Conservation (phyloP, 2,797 vertebrate genomes). For the Mormyrops attenuatus region DNA sequence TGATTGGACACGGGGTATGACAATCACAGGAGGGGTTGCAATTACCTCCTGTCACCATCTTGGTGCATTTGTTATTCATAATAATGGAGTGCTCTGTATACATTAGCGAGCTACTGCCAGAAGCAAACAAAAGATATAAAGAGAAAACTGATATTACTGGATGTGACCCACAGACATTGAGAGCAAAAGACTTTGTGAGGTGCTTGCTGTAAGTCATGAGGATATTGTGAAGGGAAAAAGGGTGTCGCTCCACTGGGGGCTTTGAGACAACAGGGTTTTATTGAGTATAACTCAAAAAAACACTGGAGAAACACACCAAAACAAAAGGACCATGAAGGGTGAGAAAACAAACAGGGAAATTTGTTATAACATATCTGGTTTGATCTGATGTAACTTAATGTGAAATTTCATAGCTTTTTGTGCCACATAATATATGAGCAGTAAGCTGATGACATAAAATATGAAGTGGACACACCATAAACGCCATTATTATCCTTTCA, state of each 20-base stretch:
- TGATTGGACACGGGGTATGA: not conserved
- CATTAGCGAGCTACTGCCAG: not conserved
- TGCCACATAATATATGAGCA: not conserved
- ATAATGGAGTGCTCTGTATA: not conserved
- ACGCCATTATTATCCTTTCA: not conserved
- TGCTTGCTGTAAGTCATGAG: not conserved
- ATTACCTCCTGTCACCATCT: not conserved
- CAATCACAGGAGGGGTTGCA: not conserved
- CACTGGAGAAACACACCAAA: not conserved
- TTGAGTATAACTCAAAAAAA: not conserved
- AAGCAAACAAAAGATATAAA: not conserved
- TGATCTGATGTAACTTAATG: not conserved
- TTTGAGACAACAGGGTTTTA: too few relatives aligned
- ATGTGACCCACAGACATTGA: not conserved
- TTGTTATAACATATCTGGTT: not conserved
- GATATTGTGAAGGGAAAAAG: too few relatives aligned
- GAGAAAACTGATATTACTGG: not conserved
- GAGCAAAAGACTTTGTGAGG: not conserved
- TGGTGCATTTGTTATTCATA: not conserved
- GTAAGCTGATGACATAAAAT: not conserved
- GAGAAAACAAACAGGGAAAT: not conserved
- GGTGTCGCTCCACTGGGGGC: too few relatives aligned
- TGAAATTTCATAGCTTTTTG: not conserved
- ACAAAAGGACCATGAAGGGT: not conserved
- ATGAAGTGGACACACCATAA: not conserved